Base-by-base conservation (phyloP, 2,888 invertebrate genomes). In the Aphrophora alni region DNA sequence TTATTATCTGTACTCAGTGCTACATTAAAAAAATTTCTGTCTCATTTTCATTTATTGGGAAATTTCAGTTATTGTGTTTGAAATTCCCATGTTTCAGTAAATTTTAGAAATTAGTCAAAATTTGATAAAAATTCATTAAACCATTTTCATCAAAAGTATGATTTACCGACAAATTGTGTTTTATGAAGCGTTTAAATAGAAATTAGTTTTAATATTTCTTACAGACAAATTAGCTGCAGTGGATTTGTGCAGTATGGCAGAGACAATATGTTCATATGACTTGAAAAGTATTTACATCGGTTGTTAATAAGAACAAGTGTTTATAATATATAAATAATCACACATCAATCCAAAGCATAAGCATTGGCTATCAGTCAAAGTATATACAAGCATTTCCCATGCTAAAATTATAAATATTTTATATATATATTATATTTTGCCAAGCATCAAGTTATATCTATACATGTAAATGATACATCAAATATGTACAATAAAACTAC, bases 301-400 rank as follows among this genome's bases (percentile, higher is more conserved):
- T 21, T 59, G 59, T 59, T 59, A 59, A 59, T 59, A 59, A 59
- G 21, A 59, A 59, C 59, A 59, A 59, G 21, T 44, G 10, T 14
- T 14, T 44, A 44, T 8, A 14, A 44, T 44, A 44, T 44, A 44
- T 8, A 44, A 8, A 44, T 73, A 78, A 78, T 78, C 78, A 78
- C 78, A 78, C 33, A 59, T 78, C 12, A 27, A 27, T 78, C 78
- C 78, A 73, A 44, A 68, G 73, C 78, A 77, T 38, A 7, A 59
- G 69, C 44, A 72, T 0, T 73, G 78, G 78, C 59, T 33, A 59
- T 79, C 78, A 79, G 78, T 79, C 78, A 28, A 33, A 68, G 74
- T 79, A 79, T 74, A 79, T 69, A 79, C 44, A 72, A 73, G 74
- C 77, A 25, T 59, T 59, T 21, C n/a, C 59, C 21, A 59, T 59